Evolutionary conservation across 2,797 vertebrate species (phyloP).

Genomic region (Pseudomugil gertrudae): DNA sequence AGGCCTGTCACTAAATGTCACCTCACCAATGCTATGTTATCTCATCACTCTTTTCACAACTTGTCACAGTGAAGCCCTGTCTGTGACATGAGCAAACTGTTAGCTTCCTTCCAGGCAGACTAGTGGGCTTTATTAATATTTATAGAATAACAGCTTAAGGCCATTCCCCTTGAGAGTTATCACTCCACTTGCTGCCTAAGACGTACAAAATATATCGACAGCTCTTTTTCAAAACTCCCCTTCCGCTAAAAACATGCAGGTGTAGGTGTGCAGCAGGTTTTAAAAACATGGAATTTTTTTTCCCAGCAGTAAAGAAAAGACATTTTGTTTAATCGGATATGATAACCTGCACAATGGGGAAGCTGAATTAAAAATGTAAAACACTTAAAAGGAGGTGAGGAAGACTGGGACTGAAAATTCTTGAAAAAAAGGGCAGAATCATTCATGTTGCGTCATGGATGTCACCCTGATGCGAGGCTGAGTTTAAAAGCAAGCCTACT

Average conservation of each 20-base stretch:
- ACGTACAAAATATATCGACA: constrained; percentile 84
- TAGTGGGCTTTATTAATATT: constrained; percentile 84
- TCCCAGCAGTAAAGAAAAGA: constrained; percentile 51
- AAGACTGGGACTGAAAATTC: constrained; percentile 14
- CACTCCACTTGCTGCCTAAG: constrained; percentile 79
- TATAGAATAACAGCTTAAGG: constrained; percentile 84
- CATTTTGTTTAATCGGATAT: constrained; percentile 34
- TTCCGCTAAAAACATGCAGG: constrained; percentile 39
- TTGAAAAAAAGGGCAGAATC: constrained; percentile 13
- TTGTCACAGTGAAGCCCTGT: constrained; percentile 75
- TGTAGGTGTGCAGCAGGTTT: constrained; percentile 48
- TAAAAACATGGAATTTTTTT: constrained; percentile 53
- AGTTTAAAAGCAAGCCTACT: constrained; percentile 9
- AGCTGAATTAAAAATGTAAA: constrained; percentile 19
- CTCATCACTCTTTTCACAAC: constrained; percentile 73
- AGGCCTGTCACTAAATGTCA: constrained; percentile 76
- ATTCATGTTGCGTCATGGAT: constrained; percentile 42
- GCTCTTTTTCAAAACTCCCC: constrained; percentile 66
- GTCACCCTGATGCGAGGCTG: constrained; percentile 33
- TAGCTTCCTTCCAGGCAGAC: constrained; percentile 82
- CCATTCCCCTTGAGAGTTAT: constrained; percentile 81
- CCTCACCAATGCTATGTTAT: constrained; percentile 70
- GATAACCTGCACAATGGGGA: constrained; percentile 23
- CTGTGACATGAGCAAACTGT: constrained; percentile 76
- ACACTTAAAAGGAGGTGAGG: constrained; percentile 11